Evolutionary conservation across 1,140 invertebrate species (phyloP).

Genomic region (Drosophila teissieri): DNA sequence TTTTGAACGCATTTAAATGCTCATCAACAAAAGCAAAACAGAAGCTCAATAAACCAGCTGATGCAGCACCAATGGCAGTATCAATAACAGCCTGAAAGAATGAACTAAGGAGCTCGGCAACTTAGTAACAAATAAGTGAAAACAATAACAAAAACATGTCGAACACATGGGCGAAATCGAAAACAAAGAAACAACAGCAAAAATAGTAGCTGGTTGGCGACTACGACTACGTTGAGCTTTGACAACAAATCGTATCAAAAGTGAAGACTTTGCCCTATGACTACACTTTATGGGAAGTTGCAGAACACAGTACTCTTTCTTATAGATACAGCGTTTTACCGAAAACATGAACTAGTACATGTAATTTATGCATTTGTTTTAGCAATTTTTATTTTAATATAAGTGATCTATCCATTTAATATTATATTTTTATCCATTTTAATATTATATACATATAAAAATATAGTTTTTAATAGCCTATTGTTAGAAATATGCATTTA

Average conservation of each 20-base stretch:
- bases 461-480: too few species aligned
- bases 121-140: constrained; percentile 44
- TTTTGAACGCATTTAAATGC: constrained; percentile 62
- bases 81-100: constrained; percentile 38
- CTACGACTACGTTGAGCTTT: constrained; percentile 24
- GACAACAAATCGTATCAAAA: constrained; percentile 72
- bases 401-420: too few species aligned
- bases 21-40: constrained; percentile 57
- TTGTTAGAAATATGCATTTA: too few species aligned
- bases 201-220: constrained; percentile 19
- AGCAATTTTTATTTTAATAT: not conserved
- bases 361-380: too few species aligned
- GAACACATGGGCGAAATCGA: constrained; percentile 48
- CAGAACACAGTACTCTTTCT: constrained; percentile 7
- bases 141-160: constrained; percentile 33
- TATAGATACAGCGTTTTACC: not conserved
- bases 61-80: constrained; percentile 37
- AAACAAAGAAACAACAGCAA: constrained; percentile 38
- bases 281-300: constrained; percentile 51
- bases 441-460: not conserved
- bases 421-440: not conserved
- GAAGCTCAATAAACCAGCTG: constrained; percentile 60
- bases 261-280: constrained; percentile 78
- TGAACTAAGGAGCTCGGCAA: constrained; percentile 19
- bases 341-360: not conserved